phyloP scores from a whole-genome alignment of 1,140 invertebrate species.

The Calephelis nemesis region DNA sequence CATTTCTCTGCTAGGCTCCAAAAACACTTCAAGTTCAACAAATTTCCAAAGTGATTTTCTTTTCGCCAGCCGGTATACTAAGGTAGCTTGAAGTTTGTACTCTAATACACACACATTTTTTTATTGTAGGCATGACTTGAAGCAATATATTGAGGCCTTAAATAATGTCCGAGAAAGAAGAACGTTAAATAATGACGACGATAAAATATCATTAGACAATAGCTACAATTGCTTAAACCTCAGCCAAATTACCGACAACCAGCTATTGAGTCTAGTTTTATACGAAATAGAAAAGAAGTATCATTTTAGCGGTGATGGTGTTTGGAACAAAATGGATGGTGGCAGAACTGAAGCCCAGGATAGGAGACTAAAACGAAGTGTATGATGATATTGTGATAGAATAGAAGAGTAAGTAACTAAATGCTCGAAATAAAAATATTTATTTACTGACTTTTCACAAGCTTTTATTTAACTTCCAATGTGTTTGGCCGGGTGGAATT shows the following conservation, averaged over 20 bases:
- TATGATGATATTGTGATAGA: conserved; percentile 16
- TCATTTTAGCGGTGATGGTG: conserved; percentile 68
- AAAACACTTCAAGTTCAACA: too few species aligned
- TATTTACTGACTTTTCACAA: neutral
- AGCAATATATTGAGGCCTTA: conserved; percentile 43
- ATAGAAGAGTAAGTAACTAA: neutral
- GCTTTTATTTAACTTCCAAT: too few species aligned
- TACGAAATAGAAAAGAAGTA: conserved; percentile 71
- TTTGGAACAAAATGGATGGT: conserved; percentile 53
- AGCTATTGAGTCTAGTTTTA: conserved; percentile 60
- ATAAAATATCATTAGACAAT: conserved; percentile 35
- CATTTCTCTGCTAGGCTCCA: too few species aligned
- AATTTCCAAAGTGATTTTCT: too few species aligned
- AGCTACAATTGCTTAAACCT: conserved; percentile 46
- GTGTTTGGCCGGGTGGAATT: too few species aligned
- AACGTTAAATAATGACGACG: conserved; percentile 1
- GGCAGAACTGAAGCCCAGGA: conserved; percentile 27
- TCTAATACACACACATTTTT: neutral
- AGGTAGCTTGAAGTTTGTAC: too few species aligned
- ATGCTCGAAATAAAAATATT: neutral
- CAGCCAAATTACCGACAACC: conserved; percentile 47
- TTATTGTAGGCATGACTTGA: conserved; percentile 44
- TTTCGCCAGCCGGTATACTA: too few species aligned
- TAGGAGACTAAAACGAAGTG: conserved; percentile 25
- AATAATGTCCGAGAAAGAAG: conserved; percentile 36